Evolutionary conservation across 2,888 invertebrate genomes (phyloP).

Genomic region (Troides helena): DNA sequence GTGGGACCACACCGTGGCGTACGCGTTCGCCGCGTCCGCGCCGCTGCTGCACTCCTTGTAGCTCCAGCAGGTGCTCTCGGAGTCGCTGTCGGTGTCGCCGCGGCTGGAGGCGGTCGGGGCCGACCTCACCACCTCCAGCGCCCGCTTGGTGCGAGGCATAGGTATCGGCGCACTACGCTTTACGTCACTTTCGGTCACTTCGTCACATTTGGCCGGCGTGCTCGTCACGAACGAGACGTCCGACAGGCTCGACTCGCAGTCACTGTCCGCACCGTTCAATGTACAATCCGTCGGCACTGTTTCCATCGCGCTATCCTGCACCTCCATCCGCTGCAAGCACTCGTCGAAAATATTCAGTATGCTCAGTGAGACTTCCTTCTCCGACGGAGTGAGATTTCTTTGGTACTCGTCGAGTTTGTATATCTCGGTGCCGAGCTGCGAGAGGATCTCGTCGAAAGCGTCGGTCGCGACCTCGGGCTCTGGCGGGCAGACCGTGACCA

Average conservation of each 20-base stretch:
- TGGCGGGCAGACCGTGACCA: conserved; percentile 52
- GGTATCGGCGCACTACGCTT: conserved; percentile 55
- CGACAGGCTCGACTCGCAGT: conserved; percentile 57
- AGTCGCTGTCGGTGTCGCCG: conserved; percentile 59
- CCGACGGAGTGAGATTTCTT: conserved; percentile 53
- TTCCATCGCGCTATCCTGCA: conserved; percentile 31
- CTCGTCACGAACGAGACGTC: conserved; percentile 62
- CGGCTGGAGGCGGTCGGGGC: conserved; percentile 27
- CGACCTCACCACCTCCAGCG: conserved; percentile 39
- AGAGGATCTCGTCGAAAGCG: conserved; percentile 74
- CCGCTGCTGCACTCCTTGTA: conserved; percentile 69
- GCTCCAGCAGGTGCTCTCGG: conserved; percentile 73
- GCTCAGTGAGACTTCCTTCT: conserved; percentile 63
- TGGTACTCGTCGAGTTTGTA: conserved; percentile 73
- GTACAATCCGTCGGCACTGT: conserved; percentile 31
- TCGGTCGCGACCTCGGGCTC: conserved; percentile 35
- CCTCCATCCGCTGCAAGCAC: conserved; percentile 62
- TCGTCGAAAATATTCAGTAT: conserved; percentile 75
- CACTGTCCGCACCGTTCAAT: conserved; percentile 52
- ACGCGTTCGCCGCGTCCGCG: conserved; percentile 50
- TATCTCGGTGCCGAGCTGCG: conserved; percentile 72
- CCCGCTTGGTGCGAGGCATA: conserved; percentile 49
- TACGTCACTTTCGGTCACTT: conserved; percentile 41
- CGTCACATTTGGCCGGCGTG: conserved; percentile 51
- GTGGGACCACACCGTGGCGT: conserved; percentile 70